A percentile compares a stretch with the other conserved stretches of the same genome.
phyloP scores from a whole-genome alignment of 2,797 vertebrate genomes.

The Rhinophrynus dorsalis region DNA sequence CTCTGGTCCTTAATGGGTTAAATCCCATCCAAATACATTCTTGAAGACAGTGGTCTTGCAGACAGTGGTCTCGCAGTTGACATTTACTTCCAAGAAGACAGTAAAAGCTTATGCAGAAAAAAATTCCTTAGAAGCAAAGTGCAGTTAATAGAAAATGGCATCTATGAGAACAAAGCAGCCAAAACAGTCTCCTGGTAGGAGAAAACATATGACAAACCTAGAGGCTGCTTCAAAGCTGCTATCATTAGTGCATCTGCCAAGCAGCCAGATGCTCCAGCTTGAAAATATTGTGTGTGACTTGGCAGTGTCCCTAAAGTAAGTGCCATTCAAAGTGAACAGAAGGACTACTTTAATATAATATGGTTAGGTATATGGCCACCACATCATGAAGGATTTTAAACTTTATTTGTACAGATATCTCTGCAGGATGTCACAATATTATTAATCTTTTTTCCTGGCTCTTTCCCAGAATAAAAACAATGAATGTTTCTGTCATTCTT shows the following conservation, averaged over 20 bases:
- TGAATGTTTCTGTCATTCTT: not conserved
- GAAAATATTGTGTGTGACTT: slow-evolving; percentile 58
- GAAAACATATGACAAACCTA: slow-evolving; percentile 58
- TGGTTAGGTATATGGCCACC: slow-evolving; percentile 33
- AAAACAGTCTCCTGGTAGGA: slow-evolving; percentile 58
- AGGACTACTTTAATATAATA: slow-evolving; percentile 46
- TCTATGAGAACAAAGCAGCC: slow-evolving; percentile 55
- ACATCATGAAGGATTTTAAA: slow-evolving; percentile 23
- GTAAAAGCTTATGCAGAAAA: slow-evolving; percentile 32
- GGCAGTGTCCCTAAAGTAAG: slow-evolving; percentile 51
- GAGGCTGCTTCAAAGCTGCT: slow-evolving; percentile 66
- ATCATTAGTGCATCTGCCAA: slow-evolving; percentile 58
- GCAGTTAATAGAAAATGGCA: slow-evolving; percentile 58
- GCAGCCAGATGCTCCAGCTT: slow-evolving; percentile 65
- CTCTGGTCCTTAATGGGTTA: too few relatives aligned
- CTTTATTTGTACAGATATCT: slow-evolving; percentile 23
- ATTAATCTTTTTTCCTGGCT: not conserved
- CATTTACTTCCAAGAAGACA: slow-evolving; percentile 23
- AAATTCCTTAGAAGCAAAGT: slow-evolving; percentile 48
- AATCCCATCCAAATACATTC: not conserved
- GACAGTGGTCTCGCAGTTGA: not conserved
- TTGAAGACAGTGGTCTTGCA: not conserved
- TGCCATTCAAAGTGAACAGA: slow-evolving; percentile 53
- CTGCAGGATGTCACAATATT: slow-evolving; percentile 39
- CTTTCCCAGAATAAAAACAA: not conserved